phyloP scores from a whole-genome alignment of 2,888 invertebrate genomes.

The Rotaria sp. region DNA sequence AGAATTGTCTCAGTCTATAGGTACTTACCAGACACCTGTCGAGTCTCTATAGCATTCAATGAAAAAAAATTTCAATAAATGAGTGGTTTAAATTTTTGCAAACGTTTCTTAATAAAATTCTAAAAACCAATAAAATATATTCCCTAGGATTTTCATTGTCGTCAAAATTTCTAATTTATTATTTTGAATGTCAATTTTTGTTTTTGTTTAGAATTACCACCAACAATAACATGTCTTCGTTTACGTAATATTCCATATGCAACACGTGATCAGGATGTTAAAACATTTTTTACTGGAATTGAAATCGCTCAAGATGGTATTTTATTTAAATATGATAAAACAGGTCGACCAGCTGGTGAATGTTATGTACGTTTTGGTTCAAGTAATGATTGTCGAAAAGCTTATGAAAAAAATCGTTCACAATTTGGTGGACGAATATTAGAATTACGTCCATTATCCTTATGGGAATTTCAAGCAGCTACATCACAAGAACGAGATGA shows the following conservation, averaged over 20 bases:
- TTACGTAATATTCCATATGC: conserved; percentile 27
- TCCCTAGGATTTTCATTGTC: too few relatives aligned
- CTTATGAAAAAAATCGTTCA: conserved; percentile 27
- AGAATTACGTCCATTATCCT: conserved; percentile 20
- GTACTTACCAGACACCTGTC: too few relatives aligned
- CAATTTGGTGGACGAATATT: conserved; percentile 12
- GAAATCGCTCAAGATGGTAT: conserved; percentile 7
- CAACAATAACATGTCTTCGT: conserved; percentile 11
- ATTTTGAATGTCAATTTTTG: too few relatives aligned
- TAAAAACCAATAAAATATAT: too few relatives aligned
- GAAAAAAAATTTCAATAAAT: too few relatives aligned
- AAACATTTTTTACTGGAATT: not conserved
- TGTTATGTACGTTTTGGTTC: conserved; percentile 21
- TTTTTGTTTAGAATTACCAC: not conserved
- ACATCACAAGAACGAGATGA: conserved; percentile 17
- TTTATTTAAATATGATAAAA: conserved; percentile 27
- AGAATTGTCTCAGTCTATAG: too few relatives aligned
- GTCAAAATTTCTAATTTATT: too few relatives aligned
- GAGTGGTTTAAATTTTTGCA: too few relatives aligned
- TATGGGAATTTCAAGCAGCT: conserved; percentile 30
- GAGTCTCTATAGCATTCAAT: too few relatives aligned
- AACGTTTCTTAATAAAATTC: too few relatives aligned
- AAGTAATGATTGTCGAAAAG: conserved; percentile 26
- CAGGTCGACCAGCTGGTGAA: conserved; percentile 28
- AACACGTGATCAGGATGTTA: conserved; percentile 9